These are phyloP conservation scores for Hemiscyllium ocellatum DNA, from an alignment of 2,113 vertebrate species.

Conservation along the genomic window DNA sequence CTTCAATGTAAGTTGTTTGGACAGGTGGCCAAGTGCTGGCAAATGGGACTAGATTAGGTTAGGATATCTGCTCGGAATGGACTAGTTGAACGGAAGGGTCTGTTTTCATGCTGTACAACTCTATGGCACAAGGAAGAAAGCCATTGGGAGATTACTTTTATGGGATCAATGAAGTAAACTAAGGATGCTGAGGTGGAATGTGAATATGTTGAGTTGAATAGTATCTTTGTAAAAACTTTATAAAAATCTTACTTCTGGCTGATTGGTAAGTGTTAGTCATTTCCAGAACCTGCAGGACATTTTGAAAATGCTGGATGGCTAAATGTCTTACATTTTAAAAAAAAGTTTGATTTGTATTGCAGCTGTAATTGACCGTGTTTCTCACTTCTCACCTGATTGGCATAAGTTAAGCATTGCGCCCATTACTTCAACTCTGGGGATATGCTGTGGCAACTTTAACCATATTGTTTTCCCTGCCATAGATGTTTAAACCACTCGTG, in stretches of 20 bases:
- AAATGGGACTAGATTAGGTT: too few species aligned
- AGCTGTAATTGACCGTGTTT: background rate
- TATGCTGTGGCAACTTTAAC: background rate
- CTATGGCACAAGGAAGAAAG: background rate
- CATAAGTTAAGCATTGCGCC: background rate
- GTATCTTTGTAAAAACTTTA: background rate
- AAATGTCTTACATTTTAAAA: background rate
- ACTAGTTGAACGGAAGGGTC: too few species aligned
- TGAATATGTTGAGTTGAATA: background rate
- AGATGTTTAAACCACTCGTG: background rate
- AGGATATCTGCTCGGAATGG: too few species aligned
- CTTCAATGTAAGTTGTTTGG: too few species aligned
- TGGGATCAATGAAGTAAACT: too few species aligned
- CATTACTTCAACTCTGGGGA: background rate
- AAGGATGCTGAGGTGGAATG: background rate
- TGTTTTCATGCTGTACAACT: too few species aligned
- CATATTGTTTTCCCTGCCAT: background rate
- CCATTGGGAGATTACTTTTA: background rate
- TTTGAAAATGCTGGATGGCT: background rate
- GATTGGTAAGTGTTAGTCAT: background rate
- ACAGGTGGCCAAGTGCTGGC: too few species aligned
- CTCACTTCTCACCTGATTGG: background rate
- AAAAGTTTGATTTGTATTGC: background rate
- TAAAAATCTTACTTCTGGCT: background rate
- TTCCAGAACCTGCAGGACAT: background rate